These are phyloP conservation scores for Griposia aprilina DNA, from an alignment of 2,888 invertebrate genomes.

Conservation along the genomic window DNA sequence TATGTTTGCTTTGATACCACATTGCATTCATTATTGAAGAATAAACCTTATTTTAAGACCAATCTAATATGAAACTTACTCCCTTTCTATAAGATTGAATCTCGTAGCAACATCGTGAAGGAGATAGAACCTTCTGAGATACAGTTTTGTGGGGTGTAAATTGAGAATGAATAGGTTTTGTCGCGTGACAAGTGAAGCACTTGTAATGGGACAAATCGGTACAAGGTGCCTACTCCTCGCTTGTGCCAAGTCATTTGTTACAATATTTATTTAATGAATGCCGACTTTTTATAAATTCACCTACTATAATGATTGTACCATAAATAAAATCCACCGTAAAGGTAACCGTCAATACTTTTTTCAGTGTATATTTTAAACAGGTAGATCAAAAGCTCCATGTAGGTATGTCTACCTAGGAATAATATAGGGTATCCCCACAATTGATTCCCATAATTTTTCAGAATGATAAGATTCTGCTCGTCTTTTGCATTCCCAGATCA, in stretches of 20 bases:
- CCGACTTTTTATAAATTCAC: conserved; percentile 29
- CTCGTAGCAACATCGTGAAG: conserved; percentile 9
- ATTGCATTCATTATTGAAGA: conserved; percentile 69
- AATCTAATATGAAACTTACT: conserved; percentile 49
- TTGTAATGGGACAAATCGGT: conserved; percentile 72
- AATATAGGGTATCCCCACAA: not conserved
- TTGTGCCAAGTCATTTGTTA: conserved; percentile 65
- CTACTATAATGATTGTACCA: not conserved
- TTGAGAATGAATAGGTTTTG: conserved; percentile 86
- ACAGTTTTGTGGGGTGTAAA: conserved; percentile 72
- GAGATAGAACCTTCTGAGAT: conserved; percentile 40
- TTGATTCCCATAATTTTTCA: not conserved
- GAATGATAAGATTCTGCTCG: not conserved
- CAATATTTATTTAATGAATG: conserved; percentile 53
- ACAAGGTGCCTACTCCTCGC: conserved; percentile 61
- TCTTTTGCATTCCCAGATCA: conserved; percentile 12
- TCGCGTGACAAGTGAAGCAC: conserved; percentile 85
- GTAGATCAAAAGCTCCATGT: not conserved
- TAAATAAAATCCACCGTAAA: conserved; percentile 24
- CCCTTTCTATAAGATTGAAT: conserved; percentile 11
- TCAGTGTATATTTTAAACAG: not conserved
- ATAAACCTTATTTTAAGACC: conserved; percentile 16
- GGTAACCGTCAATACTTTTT: not conserved
- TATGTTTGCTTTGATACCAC: conserved; percentile 85
- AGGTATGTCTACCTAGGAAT: not conserved